phyloP scores from a whole-genome alignment of 2,113 vertebrate species.

The Bucco capensis region DNA sequence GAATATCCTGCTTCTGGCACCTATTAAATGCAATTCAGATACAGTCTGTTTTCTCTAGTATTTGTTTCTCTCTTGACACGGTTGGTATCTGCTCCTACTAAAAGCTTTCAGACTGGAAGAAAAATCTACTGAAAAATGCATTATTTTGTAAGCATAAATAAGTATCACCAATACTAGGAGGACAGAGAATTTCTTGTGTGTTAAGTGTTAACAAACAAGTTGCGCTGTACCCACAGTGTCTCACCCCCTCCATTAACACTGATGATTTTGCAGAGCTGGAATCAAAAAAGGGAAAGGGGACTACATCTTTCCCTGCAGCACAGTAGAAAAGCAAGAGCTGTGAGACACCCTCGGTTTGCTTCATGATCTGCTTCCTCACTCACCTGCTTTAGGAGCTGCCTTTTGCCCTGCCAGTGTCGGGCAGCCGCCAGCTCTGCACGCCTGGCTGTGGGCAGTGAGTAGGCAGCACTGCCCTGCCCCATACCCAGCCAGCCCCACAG shows the following conservation, averaged over 20 bases:
- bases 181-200: not conserved
- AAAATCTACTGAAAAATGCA: not conserved
- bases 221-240: rapidly evolving
- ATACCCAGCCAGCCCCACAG: not conserved
- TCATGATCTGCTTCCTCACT: not conserved
- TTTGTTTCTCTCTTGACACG: conserved; percentile 26
- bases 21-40: conserved; percentile 43
- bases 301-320: not conserved
- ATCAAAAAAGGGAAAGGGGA: not conserved
- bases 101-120: not conserved
- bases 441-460: not conserved
- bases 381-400: not conserved
- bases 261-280: not conserved
- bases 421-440: rapidly evolving
- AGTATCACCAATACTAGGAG: not conserved
- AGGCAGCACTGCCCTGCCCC: not conserved
- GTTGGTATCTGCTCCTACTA: not conserved
- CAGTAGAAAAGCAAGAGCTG: not conserved
- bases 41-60: conserved; percentile 6
- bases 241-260: not conserved
- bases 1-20: conserved; percentile 27
- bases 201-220: not conserved
- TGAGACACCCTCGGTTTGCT: not conserved
- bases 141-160: not conserved
- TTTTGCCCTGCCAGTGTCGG: not conserved